A percentile compares a stretch with the other conserved stretches of the same genome.
These are phyloP conservation scores for Molossus alvarezi DNA, from an alignment of 2,797 vertebrate species.

Conservation along the genomic window DNA sequence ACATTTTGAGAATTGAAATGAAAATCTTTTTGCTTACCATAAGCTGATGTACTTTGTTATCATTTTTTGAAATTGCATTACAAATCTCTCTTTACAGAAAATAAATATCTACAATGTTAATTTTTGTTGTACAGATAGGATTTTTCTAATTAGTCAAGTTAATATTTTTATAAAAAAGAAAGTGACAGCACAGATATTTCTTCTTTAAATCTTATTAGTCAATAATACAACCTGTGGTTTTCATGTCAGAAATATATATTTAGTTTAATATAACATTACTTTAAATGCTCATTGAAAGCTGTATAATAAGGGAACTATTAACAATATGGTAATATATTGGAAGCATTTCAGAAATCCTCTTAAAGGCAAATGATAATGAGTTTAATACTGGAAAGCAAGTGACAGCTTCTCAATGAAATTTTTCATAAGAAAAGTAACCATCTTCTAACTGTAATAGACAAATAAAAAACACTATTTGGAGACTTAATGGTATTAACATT, in stretches of 20 bases:
- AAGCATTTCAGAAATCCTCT: constrained; percentile 54
- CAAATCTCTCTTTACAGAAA: not conserved
- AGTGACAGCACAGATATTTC: not conserved
- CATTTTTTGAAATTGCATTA: not conserved
- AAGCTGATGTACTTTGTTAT: not conserved
- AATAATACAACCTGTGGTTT: not conserved
- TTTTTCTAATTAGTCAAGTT: constrained; percentile 16
- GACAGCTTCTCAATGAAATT: not conserved
- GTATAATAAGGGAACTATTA: not conserved
- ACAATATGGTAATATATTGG: not conserved
- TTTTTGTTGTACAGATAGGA: not conserved
- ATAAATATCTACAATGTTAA: not conserved
- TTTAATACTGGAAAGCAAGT: constrained; percentile 21
- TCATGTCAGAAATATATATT: constrained; percentile 39
- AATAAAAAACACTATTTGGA: not conserved
- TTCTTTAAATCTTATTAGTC: not conserved
- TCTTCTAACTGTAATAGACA: not conserved
- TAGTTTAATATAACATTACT: constrained; percentile 44
- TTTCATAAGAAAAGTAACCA: not conserved
- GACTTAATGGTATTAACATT: not conserved
- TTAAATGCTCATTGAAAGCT: constrained; percentile 10
- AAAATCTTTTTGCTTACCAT: constrained; percentile 12
- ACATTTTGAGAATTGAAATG: not conserved
- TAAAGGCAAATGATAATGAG: constrained; percentile 34
- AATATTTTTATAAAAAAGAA: not conserved